Base-by-base conservation (phyloP, 2,113 vertebrate genomes). In the Zonotrichia leucophrys region DNA sequence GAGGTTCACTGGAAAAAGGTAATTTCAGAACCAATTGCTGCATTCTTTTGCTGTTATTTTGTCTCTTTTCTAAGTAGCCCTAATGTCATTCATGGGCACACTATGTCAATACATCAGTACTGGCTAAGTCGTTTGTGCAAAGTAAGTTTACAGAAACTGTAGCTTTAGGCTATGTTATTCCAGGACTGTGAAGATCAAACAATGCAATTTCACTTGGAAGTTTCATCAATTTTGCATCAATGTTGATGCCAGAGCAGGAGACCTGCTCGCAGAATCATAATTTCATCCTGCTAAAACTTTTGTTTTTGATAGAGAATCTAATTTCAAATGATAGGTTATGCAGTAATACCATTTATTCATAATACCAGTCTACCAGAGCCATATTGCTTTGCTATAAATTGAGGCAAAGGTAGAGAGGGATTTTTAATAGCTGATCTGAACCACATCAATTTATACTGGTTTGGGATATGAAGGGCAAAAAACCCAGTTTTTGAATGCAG, bases 181-280 rank as follows among this genome's bases (percentile, higher is more conserved):
- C 96, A 97, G 97, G 97, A 97, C 97, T 98, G 97, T 98, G 97
- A 98, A 98, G 98, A 98, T 99, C 98, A 98, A 98, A 98, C 98
- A 98, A 98, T 97, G 97, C 97, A 98, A 98, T 98, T 98, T 98
- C 97, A 95, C 97, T 98, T 97, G 97, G 97, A 98, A 98, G 97
- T 98, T 98, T 98, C 98, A 98, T 98, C 98, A 98, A 98, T 99
- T 98, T 98, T 98, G 97, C 97, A 98, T 98, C 98, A 97, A 94
- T 98, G 98, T 98, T 97, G 97, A 97, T 98, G 97, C 96, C 97
- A 86, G 91, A 97, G 97, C 97, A 97, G 95, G 94, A 97, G 95
- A 91, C 94, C 96, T 96, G 97, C 84, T 95, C 96, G 96, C 93
- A 95, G 97, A 98, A 98, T 98, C 97, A 95, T 98, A 98, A 98